Conservation (phyloP, 2,888 invertebrate species). For the Pachydiplax longipennis region DNA sequence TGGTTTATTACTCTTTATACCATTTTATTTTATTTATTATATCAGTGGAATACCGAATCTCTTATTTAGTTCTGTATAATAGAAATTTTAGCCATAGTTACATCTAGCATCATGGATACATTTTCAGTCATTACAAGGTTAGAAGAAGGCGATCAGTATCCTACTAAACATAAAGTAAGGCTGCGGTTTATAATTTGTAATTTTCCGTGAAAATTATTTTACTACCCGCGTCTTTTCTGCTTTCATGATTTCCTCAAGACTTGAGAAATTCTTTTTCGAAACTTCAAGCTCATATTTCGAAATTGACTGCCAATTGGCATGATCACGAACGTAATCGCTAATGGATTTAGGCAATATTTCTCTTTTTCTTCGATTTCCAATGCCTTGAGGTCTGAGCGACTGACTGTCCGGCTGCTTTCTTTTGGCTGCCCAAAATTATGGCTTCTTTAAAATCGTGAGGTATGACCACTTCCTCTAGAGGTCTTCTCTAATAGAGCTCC, state of each 20-base stretch:
- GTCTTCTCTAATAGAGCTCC: neutral
- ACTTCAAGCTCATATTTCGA: neutral
- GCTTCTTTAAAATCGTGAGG: neutral
- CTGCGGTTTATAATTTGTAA: too few relatives aligned
- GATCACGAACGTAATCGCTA: neutral
- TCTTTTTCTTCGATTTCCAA: neutral
- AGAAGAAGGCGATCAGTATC: too few relatives aligned
- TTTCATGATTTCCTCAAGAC: neutral
- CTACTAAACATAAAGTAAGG: too few relatives aligned
- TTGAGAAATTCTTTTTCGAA: neutral
- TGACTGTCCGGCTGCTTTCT: neutral
- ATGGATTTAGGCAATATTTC: neutral
- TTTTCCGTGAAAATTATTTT: neutral
- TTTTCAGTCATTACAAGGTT: too few relatives aligned
- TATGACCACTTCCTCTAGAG: neutral
- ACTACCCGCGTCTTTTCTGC: neutral
- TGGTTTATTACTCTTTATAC: too few relatives aligned
- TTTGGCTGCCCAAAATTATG: neutral
- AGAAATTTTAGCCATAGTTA: too few relatives aligned
- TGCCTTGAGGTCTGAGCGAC: neutral
- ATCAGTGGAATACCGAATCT: too few relatives aligned
- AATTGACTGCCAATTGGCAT: neutral
- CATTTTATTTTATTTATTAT: too few relatives aligned
- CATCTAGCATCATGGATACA: too few relatives aligned
- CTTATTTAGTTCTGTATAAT: too few relatives aligned